Evolutionary conservation across 2,797 vertebrate genomes (phyloP), one percentile per base, ranked within the genome.

Genomic region (Nannoperca obscura): DNA sequence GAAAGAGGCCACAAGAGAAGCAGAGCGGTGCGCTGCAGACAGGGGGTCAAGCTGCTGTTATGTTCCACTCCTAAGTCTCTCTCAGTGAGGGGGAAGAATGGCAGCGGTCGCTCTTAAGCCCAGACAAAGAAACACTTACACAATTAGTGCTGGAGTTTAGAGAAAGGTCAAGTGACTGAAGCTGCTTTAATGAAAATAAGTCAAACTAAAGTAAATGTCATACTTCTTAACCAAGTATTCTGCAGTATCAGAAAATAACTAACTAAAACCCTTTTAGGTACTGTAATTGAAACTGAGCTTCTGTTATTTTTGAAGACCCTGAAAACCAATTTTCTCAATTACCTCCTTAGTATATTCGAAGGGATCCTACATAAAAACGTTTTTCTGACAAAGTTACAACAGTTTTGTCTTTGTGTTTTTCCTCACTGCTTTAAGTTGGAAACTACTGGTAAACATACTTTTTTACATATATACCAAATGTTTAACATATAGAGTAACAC

Each of bases 131-230:
- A 74, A 82, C 54, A 53, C 49, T 68, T 7, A 7, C 60, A 71
- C 77, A 78, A 82, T 89, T 88, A 91, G 73, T 65, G 63, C 7
- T 4, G 52, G 68, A 84, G 69, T 76, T 89, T 66, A 65, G 42
- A 46, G 30, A 84, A 91, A 88, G 88, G 91, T 90, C 85, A 89
- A 74, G 71, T 20, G 62, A 79, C 49, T 61, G 50, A 84, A 70
- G 40, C 47, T 53, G 57, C 67, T 81, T 68, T 79, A 59, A 85
- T 81, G 62, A 75, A 68, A 81, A 73, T 67, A 82, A 70, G 64
- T 78, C 63, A 72, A 63, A 71, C 46, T 34, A 74, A 65, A 76
- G 50, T 71, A 89, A 85, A 91, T 86, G 83, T 70, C 84, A 77
- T 66, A 67, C 50, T 79, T 65, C 17, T 61, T 70, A 12, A 74